phyloP scores from a whole-genome alignment of 2,888 invertebrate genomes.

The Leucophenga maculata region DNA sequence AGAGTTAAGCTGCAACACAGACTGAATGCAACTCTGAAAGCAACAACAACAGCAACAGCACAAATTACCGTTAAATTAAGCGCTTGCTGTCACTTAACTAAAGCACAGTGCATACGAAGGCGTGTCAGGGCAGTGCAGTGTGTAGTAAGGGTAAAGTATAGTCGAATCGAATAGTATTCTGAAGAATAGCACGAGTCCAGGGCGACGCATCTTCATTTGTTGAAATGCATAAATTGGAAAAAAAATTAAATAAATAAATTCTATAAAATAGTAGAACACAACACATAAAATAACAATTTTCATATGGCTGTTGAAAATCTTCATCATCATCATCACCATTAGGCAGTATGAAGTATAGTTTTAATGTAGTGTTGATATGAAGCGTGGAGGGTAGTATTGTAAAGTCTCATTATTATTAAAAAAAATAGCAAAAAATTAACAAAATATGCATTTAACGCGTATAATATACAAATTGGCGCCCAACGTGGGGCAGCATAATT shows the following conservation, averaged over 20 bases:
- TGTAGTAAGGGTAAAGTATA: too few relatives aligned
- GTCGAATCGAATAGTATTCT: not conserved
- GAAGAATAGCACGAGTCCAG: slow-evolving; percentile 21
- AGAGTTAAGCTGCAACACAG: not conserved
- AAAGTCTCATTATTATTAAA: too few relatives aligned
- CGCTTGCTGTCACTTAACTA: slow-evolving; percentile 47
- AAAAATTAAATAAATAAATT: too few relatives aligned
- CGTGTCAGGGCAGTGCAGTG: not conserved
- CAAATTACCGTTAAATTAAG: slow-evolving; percentile 62
- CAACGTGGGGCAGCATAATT: too few relatives aligned
- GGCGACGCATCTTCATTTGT: slow-evolving; percentile 27
- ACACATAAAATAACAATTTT: not conserved
- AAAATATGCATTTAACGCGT: too few relatives aligned
- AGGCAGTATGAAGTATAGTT: not conserved
- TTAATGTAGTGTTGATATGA: slow-evolving; percentile 3
- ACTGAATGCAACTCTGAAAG: slow-evolving; percentile 9
- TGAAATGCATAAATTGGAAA: not conserved
- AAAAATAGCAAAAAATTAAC: too few relatives aligned
- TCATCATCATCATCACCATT: not conserved
- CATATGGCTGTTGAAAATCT: not conserved
- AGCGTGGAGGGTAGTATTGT: not conserved
- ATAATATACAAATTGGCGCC: too few relatives aligned
- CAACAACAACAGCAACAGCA: slow-evolving; percentile 36
- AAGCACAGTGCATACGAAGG: slow-evolving; percentile 12
- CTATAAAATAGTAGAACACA: not conserved